Evolutionary conservation across 2,888 invertebrate genomes (phyloP).

Genomic region (Brachyopa scutellaris): DNA sequence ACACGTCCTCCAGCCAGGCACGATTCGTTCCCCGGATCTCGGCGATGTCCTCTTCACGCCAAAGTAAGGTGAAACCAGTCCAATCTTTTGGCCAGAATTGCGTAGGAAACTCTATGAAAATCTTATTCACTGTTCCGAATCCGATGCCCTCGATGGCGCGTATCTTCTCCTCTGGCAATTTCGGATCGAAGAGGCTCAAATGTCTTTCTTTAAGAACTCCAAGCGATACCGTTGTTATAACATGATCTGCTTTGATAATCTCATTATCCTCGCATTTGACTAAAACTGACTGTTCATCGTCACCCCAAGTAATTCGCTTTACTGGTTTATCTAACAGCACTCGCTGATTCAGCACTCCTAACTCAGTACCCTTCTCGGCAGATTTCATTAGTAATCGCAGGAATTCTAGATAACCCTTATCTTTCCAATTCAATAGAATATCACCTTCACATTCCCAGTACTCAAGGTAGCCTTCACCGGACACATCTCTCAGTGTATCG

Average conservation of each 20-base stretch:
- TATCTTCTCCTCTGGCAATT: constrained; percentile 82
- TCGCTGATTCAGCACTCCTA: constrained; percentile 80
- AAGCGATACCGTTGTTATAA: constrained; percentile 84
- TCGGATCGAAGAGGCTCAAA: constrained; percentile 82
- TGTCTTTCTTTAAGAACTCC: constrained; percentile 84
- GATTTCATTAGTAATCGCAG: constrained; percentile 85
- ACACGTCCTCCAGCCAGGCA: constrained; percentile 86
- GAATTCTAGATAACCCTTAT: constrained; percentile 87
- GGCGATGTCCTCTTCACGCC: constrained; percentile 83
- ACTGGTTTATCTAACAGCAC: constrained; percentile 77
- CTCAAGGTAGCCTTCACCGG: constrained; percentile 85
- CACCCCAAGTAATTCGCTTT: constrained; percentile 77
- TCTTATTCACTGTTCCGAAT: constrained; percentile 85
- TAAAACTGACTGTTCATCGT: constrained; percentile 76
- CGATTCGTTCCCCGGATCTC: constrained; percentile 78
- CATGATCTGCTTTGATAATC: constrained; percentile 83
- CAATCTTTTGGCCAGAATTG: constrained; percentile 84
- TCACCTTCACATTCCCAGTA: constrained; percentile 89
- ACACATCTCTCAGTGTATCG: constrained; percentile 86
- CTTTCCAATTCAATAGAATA: constrained; percentile 88
- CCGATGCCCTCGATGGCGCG: constrained; percentile 83
- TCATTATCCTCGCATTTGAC: constrained; percentile 79
- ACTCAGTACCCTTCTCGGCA: constrained; percentile 73
- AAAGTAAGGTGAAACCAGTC: constrained; percentile 84
- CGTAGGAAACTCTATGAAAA: constrained; percentile 84